Evolutionary conservation across 2,888 invertebrate genomes (phyloP), one percentile per base, ranked within the genome.

Genomic region (Hypselothyrea guttata): DNA sequence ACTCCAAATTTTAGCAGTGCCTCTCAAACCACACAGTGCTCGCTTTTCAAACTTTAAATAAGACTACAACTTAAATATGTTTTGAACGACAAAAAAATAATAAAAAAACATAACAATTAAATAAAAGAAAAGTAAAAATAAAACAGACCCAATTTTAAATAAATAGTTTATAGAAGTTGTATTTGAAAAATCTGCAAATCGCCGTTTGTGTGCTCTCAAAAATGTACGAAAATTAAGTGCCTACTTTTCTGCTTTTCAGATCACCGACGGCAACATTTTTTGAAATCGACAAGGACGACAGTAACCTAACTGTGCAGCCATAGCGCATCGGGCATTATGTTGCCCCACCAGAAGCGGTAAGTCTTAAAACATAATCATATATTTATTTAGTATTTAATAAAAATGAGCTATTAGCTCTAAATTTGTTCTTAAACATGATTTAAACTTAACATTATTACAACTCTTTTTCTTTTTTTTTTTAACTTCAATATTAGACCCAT

Each of bases 301-400:
- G 71, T 55, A 64, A 74, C 5, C 71, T 66, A 71, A 72, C 63
- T 70, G 68, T 57, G 79, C 75, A 75, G 78, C 54, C 75, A 77
- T 56, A 73, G 75, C 75, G 76, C 68, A 73, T 75, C 72, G 89
- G 89, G 88, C 86, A 88, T 75, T 41, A 90, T 90, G 89, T 88
- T 84, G 87, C 90, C 90, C 89, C 87, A 86, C 68, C 86, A 86
- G 86, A 88, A 89, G 88, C 89, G 89, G 89, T 89, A 83, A 88
- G 88, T 86, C 33, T 9, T 11, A 11, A 9, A 11, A 2, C 41
- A 42, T 4, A 38, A 7, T 28, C 28, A 9, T 7, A 1, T 8
- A 7, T 5, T 22, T 4, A 4, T 22, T 22, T 22, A 22, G 22
- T 5, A n/a, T n/a, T n/a, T n/a, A n/a, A n/a, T n/a, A n/a, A n/a